These are phyloP conservation scores for Archegozetes longisetosus DNA, from an alignment of 1,140 invertebrate genomes.

Conservation along the genomic window DNA sequence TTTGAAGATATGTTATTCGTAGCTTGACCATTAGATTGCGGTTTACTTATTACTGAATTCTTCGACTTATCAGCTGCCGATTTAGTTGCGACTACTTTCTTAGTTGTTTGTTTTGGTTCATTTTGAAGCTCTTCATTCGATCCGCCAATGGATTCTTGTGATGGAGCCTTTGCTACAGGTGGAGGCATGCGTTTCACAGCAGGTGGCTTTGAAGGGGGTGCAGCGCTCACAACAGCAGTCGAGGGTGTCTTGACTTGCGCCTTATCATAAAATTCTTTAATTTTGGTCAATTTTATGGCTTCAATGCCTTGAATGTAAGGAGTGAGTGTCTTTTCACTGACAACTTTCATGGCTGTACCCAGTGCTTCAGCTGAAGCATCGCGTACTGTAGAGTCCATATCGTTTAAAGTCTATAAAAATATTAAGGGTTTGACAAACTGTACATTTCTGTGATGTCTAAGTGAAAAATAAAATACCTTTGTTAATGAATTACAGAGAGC, in stretches of 20 bases:
- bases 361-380: constrained; percentile 74
- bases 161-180: neutral
- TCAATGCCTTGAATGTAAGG: constrained; percentile 76
- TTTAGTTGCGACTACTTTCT: neutral
- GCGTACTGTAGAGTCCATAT: constrained; percentile 63
- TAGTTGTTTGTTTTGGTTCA: neutral
- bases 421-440: constrained; percentile 7
- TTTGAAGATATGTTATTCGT: neutral
- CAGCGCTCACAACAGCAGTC: constrained; percentile 14
- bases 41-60: neutral
- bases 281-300: constrained; percentile 79
- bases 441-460: constrained; percentile 7
- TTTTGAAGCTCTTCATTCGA: neutral
- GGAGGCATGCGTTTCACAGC: constrained; percentile 1
- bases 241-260: constrained; percentile 49
- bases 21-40: neutral
- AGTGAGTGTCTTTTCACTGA: constrained; percentile 74
- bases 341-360: constrained; percentile 82
- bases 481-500: constrained; percentile 57
- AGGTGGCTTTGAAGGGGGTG: constrained; percentile 12
- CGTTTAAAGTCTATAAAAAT: constrained; percentile 47
- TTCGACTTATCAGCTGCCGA: neutral
- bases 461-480: constrained; percentile 34
- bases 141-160: constrained; percentile 1
- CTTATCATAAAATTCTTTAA: constrained; percentile 84